A percentile compares a stretch with the other conserved stretches of the same genome.
These are phyloP conservation scores for Nomada lathburiana DNA, from an alignment of 2,888 invertebrate genomes.

Conservation along the genomic window DNA sequence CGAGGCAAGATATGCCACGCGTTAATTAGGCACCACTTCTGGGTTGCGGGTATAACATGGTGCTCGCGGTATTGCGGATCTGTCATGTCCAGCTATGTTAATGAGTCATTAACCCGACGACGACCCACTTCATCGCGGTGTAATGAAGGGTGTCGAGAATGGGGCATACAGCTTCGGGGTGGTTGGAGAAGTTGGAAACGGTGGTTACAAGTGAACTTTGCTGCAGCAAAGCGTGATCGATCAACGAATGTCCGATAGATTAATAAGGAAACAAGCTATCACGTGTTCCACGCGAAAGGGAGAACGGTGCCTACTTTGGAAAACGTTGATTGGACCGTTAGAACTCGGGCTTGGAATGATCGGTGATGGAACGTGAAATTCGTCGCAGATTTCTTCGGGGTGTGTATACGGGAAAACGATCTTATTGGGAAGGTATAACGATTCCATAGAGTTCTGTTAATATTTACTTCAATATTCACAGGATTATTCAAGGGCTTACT, in stretches of 20 bases:
- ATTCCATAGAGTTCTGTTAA: no score
- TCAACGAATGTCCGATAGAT: conserved; percentile 21
- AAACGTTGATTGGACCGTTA: no score
- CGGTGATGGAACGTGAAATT: no score
- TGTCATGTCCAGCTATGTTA: conserved; percentile 76
- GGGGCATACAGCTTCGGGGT: not conserved
- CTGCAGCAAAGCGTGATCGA: conserved; percentile 41
- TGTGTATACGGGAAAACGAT: no score
- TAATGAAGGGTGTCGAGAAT: conserved; percentile 18
- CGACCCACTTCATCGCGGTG: conserved; percentile 57
- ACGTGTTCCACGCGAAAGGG: conserved; percentile 11
- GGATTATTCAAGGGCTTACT: no score
- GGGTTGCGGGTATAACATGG: conserved; percentile 42
- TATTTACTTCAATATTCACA: no score
- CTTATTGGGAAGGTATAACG: no score
- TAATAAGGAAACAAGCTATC: conserved; percentile 12
- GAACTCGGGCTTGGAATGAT: no score
- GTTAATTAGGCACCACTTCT: conserved; percentile 59
- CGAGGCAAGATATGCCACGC: conserved; percentile 1
- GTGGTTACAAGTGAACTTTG: conserved; percentile 59
- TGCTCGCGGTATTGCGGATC: conserved; percentile 68
- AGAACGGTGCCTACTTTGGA: not conserved
- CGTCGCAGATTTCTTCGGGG: no score
- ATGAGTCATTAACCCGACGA: conserved; percentile 74
- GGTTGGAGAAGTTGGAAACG: not conserved